These are phyloP conservation scores for Germaria angustata DNA, from an alignment of 2,888 invertebrate genomes.

Conservation along the genomic window DNA sequence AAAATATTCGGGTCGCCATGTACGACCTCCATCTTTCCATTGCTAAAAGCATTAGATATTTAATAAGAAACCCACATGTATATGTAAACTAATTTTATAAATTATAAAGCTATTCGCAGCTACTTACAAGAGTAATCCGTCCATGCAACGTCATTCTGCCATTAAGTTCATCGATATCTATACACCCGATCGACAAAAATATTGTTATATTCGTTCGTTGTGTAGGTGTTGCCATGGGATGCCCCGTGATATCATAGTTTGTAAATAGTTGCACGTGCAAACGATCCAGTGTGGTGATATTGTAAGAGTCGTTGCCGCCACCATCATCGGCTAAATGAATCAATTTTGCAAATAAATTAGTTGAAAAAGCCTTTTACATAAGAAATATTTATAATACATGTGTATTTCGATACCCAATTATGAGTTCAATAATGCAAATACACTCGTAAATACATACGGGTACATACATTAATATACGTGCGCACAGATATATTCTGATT, in stretches of 20 bases:
- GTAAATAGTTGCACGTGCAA: constrained; percentile 80
- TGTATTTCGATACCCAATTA: too few species aligned
- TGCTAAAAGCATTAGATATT: constrained; percentile 79
- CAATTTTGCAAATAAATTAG: neutral
- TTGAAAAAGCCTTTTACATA: too few species aligned
- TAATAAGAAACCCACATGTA: neutral
- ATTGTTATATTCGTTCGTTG: constrained; percentile 76
- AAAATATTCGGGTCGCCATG: constrained; percentile 86
- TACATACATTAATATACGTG: too few species aligned
- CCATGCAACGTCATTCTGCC: constrained; percentile 83
- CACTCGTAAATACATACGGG: too few species aligned
- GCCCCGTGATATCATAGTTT: constrained; percentile 79
- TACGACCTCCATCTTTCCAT: constrained; percentile 88
- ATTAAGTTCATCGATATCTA: constrained; percentile 84
- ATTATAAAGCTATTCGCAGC: neutral
- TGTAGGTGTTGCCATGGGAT: constrained; percentile 74
- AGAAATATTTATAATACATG: too few species aligned
- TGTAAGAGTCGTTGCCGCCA: constrained; percentile 59
- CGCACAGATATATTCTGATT: too few species aligned
- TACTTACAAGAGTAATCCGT: constrained; percentile 84
- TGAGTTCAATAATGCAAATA: too few species aligned
- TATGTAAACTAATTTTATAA: too few species aligned
- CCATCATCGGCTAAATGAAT: constrained; percentile 55
- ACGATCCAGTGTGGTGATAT: constrained; percentile 71
- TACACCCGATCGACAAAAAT: constrained; percentile 83